phyloP scores from a whole-genome alignment of 2,888 invertebrate genomes.

The Chironomus tentans region DNA sequence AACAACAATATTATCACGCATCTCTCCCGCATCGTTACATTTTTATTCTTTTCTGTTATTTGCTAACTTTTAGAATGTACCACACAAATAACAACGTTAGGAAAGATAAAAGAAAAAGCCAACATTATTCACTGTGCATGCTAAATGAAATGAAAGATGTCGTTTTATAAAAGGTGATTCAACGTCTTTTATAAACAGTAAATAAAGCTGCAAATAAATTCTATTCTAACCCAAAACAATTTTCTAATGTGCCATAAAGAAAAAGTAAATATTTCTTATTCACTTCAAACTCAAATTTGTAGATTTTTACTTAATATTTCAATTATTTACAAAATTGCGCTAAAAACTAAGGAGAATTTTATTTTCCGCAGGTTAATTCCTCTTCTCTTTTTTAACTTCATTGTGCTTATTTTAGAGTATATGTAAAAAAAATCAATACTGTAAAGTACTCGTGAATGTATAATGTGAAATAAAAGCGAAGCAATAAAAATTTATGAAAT shows the following conservation, averaged over 20 bases:
- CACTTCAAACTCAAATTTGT: too few relatives aligned
- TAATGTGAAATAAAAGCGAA: background rate
- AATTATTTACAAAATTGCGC: too few relatives aligned
- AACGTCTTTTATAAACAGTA: background rate
- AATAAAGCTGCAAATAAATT: background rate
- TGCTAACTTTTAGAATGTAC: too few relatives aligned
- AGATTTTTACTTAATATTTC: too few relatives aligned
- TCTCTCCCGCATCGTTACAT: too few relatives aligned
- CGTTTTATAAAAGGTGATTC: background rate
- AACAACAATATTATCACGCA: too few relatives aligned
- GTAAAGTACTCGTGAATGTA: background rate
- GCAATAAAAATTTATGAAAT: constrained; percentile 13
- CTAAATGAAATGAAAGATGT: background rate
- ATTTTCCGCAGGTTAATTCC: background rate
- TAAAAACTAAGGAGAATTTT: too few relatives aligned
- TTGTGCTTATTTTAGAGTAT: background rate
- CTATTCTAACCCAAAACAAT: background rate
- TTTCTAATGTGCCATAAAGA: too few relatives aligned
- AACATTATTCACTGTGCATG: background rate
- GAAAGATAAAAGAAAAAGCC: too few relatives aligned
- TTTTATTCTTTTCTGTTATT: too few relatives aligned
- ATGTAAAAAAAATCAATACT: background rate
- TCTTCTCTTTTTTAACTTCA: background rate
- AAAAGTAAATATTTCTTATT: too few relatives aligned
- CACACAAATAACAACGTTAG: too few relatives aligned